Evolutionary conservation across 2,113 vertebrate species (phyloP).

Genomic region (Cololabis saira): DNA sequence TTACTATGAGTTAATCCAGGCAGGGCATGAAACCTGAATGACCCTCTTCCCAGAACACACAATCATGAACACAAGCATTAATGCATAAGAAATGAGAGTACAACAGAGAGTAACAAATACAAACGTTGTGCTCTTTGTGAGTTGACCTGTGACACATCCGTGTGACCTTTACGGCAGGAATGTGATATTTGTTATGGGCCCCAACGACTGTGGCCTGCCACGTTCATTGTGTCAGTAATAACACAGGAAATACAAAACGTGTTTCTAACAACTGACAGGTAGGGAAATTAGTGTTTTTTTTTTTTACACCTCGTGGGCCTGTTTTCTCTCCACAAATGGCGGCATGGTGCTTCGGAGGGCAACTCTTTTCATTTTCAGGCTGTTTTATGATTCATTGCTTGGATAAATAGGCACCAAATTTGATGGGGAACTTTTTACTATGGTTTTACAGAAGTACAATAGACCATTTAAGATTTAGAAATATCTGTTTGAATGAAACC

Average conservation of each 20-base stretch:
- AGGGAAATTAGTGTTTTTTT: conserved; percentile 48
- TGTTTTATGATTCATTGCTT: too few species aligned
- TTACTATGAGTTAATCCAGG: conserved; percentile 64
- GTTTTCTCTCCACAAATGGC: not conserved
- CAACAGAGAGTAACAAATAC: conserved; percentile 29
- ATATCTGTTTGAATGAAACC: too few species aligned
- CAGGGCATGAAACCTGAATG: conserved; percentile 65
- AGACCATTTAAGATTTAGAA: too few species aligned
- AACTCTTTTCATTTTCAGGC: too few species aligned
- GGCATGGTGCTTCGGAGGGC: too few species aligned
- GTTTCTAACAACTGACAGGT: conserved; percentile 25
- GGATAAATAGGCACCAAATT: too few species aligned
- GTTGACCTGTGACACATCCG: conserved; percentile 40
- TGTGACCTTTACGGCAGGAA: conserved; percentile 63
- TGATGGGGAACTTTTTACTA: too few species aligned
- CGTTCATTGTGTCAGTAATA: conserved; percentile 27
- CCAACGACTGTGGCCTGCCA: conserved; percentile 9
- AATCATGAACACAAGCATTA: conserved; percentile 27
- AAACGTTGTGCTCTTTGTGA: conserved; percentile 30
- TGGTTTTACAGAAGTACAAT: too few species aligned
- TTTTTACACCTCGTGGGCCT: conserved; percentile 3
- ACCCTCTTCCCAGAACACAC: conserved; percentile 65
- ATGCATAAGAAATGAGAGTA: conserved; percentile 47
- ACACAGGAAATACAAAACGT: conserved; percentile 6
- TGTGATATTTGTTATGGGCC: conserved; percentile 55